Evolutionary conservation across 2,113 vertebrate genomes (phyloP), one percentile per base, ranked within the genome.

Genomic region (Amphiprion ocellaris): DNA sequence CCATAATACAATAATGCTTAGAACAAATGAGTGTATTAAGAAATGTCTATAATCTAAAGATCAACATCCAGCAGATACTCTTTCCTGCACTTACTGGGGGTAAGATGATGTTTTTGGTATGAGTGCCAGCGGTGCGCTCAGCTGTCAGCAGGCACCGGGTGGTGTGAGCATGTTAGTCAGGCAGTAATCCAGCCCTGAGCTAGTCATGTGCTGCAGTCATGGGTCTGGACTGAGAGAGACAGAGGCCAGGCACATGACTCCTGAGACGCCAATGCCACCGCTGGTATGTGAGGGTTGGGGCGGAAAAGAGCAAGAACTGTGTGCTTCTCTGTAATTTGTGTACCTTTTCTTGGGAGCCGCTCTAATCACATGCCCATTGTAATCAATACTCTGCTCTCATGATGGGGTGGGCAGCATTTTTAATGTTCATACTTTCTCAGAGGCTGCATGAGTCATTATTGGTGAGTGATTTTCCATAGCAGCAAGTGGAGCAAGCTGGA

Each of bases 121-220:
- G 56, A 64, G 69, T 1, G 11, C 55, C 74, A 60, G 49, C 2
- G 1, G 47, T 55, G 44, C 33, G 8, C 39, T 76, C 63, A 73
- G 77, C 81, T 78, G 76, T 81, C 86, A 83, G 81, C 77, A 83
- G 77, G 83, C 82, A 75, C 85, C 4, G 68, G 70, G 58, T 84
- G 86, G 63, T 85, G 78, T 83, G 86, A 89, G 87, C 74, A 66
- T 64, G 66, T 72, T 39, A 67, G 76, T 73, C 74, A 75, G 79
- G 74, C 74, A 44, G 71, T 94, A 93, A 95, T 94, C 91, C 90
- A 81, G 72, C 89, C 69, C 74, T 61, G 78, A 79, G 87, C 81
- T 60, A 55, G 87, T 94, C 94, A 95, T 94, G 94, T 93, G 94
- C 68, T 92, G 75, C 73, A 89, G 93, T 94, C 94, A 94, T 92